Conservation (phyloP, 2,797 vertebrate species). For the Falco rusticolus region DNA sequence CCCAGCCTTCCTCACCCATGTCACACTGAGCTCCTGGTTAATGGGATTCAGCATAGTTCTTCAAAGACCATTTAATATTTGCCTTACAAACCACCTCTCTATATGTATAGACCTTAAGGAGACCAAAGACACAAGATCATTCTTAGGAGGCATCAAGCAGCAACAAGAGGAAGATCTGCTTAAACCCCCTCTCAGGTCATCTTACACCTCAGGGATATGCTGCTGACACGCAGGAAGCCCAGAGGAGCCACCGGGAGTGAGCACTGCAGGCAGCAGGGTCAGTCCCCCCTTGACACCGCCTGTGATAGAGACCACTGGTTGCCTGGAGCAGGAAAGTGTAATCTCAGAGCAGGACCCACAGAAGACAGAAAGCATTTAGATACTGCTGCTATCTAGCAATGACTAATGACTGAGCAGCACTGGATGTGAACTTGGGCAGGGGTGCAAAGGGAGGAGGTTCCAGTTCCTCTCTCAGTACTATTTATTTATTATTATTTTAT, state of each 20-base stretch:
- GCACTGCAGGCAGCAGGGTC: background rate
- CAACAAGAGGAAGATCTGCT: background rate
- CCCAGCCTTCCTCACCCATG: background rate
- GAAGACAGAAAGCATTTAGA: background rate
- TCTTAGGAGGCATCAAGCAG: background rate
- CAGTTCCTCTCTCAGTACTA: background rate
- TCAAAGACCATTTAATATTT: background rate
- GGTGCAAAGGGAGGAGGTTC: background rate
- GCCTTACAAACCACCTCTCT: background rate
- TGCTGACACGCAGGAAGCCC: background rate
- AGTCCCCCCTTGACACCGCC: background rate
- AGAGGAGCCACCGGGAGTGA: fast-evolving
- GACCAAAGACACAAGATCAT: background rate
- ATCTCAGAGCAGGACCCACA: background rate
- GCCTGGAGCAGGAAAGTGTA: background rate
- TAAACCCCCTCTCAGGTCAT: background rate
- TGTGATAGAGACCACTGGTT: background rate
- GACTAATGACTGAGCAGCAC: background rate
- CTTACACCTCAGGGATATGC: background rate
- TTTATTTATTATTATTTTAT: background rate
- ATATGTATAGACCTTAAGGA: background rate
- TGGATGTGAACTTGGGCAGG: background rate
- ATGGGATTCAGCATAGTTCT: background rate
- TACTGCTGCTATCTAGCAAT: background rate
- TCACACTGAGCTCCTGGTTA: background rate